Percentiles rank a stretch among this genome's conserved stretches.
These are phyloP conservation scores for Chloroclysta siterata DNA, from an alignment of 2,888 invertebrate genomes.

Conservation along the genomic window DNA sequence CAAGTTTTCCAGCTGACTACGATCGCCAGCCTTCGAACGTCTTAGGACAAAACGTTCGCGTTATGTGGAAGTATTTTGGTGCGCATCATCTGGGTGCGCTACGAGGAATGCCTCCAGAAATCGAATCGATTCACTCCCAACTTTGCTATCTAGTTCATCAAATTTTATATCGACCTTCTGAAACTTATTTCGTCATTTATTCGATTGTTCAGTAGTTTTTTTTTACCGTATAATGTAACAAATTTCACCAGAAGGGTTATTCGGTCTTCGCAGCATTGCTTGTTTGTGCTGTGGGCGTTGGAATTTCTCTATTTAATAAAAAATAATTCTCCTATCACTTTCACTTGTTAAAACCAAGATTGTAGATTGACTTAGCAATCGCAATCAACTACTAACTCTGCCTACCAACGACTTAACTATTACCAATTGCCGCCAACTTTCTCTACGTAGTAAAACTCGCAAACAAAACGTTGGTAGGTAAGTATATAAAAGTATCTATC, in stretches of 20 bases:
- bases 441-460: slow-evolving; percentile 35
- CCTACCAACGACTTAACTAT: slow-evolving; percentile 1
- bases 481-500: slow-evolving; percentile 46
- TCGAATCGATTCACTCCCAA: slow-evolving; percentile 1
- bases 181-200: no score
- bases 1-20: slow-evolving; percentile 25
- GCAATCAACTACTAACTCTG: neutral
- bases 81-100: no score
- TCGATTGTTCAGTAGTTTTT: no score
- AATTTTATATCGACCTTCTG: no score
- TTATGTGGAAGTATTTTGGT: no score
- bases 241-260: no score
- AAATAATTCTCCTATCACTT: neutral
- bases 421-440: slow-evolving; percentile 39
- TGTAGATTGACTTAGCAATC: neutral
- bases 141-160: no score
- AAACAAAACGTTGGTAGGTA: slow-evolving; percentile 36
- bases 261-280: no score
- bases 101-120: no score
- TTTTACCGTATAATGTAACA: no score
- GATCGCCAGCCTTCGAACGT: slow-evolving; percentile 3
- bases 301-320: neutral
- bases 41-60: no score
- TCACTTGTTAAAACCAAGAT: neutral
- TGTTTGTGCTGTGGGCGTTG: neutral